Evolutionary conservation across 2,888 invertebrate species (phyloP).

Genomic region (Prenolepis imparis): DNA sequence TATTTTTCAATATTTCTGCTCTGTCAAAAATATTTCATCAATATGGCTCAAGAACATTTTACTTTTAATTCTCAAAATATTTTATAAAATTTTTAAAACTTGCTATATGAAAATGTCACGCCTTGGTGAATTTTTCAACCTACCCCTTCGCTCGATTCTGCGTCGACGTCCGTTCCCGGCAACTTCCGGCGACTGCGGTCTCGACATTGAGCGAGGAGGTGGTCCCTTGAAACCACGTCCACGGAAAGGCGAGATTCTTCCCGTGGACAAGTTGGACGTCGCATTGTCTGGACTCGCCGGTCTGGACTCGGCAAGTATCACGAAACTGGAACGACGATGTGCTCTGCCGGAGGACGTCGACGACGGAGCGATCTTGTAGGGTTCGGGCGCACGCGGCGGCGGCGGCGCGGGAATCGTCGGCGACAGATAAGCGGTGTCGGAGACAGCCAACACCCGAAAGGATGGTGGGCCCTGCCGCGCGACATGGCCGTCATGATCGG

Average conservation of each 20-base stretch:
- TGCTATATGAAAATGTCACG: neutral
- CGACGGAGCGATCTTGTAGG: conserved; percentile 82
- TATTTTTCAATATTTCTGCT: neutral
- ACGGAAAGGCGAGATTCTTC: conserved; percentile 89
- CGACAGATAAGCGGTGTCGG: conserved; percentile 71
- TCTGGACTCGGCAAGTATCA: conserved; percentile 89
- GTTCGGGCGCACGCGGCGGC: conserved; percentile 84
- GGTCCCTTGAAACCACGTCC: conserved; percentile 88
- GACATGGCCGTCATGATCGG: conserved; percentile 69
- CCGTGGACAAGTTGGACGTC: conserved; percentile 86
- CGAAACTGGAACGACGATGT: conserved; percentile 90
- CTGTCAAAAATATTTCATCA: neutral
- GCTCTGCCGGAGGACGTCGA: conserved; percentile 87
- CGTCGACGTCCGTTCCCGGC: conserved; percentile 48
- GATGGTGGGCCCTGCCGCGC: conserved; percentile 73
- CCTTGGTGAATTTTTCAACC: neutral
- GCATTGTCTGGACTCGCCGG: conserved; percentile 86
- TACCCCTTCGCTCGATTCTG: conserved; percentile 78
- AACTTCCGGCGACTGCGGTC: conserved; percentile 87
- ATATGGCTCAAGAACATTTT: neutral
- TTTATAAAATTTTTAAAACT: neutral
- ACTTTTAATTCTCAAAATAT: neutral
- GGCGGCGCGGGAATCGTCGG: conserved; percentile 74
- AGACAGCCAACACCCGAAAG: conserved; percentile 81
- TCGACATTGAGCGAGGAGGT: conserved; percentile 84